phyloP scores from a whole-genome alignment of 2,113 vertebrate species.

The Mastomys coucha region DNA sequence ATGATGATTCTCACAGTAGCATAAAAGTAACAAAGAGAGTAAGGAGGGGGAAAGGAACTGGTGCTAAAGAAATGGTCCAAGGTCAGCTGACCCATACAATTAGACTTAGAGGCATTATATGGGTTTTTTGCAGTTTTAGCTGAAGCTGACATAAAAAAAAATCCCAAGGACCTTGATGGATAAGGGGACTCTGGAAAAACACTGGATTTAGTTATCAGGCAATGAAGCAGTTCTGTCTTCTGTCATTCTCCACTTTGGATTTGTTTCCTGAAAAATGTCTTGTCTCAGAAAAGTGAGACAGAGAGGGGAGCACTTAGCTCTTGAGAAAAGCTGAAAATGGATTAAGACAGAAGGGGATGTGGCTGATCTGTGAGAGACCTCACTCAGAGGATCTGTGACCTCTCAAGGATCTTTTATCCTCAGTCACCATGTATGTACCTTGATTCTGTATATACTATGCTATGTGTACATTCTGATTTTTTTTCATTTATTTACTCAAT shows the following conservation, averaged over 20 bases:
- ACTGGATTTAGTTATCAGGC: not conserved
- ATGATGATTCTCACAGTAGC: not conserved
- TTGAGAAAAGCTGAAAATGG: not conserved
- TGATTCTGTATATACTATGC: not conserved
- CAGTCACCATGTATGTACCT: not conserved
- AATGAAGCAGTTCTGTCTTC: not conserved
- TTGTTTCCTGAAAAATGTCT: not conserved
- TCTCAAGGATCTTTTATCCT: not conserved
- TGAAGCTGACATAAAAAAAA: not conserved
- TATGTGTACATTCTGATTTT: not conserved
- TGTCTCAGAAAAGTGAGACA: not conserved
- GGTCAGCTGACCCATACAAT: not conserved
- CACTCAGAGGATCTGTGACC: not conserved
- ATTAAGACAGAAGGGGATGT: not conserved
- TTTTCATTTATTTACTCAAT: constrained; percentile 13
- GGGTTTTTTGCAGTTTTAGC: not conserved
- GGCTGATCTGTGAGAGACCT: not conserved
- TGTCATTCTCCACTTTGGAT: not conserved
- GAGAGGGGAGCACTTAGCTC: not conserved
- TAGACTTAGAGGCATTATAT: not conserved
- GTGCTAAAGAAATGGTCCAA: not conserved
- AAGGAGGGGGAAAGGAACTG: too few species aligned
- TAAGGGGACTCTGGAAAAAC: not conserved
- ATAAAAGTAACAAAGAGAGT: not conserved
- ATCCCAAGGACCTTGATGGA: not conserved